phyloP scores from a whole-genome alignment of 2,797 vertebrate species.

The Epinephelus coioides region DNA sequence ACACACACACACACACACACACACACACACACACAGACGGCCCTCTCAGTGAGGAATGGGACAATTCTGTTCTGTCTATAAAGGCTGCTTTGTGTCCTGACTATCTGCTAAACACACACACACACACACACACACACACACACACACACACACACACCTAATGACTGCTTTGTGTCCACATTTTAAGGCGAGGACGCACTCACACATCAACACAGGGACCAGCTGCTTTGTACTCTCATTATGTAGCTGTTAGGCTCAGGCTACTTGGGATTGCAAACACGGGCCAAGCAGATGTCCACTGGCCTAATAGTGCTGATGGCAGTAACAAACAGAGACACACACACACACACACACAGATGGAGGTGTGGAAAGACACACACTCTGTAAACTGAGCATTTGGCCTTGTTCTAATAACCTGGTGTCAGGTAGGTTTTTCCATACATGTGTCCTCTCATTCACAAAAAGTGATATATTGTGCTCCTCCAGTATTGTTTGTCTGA shows the following conservation, averaged over 20 bases:
- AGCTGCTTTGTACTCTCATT: conserved; percentile 83
- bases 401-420: conserved; percentile 1
- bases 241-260: conserved; percentile 72
- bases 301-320: conserved; percentile 68
- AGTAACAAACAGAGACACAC: not conserved
- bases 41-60: conserved; percentile 58
- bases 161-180: conserved; percentile 68
- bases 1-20: conserved; percentile 33
- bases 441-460: not conserved
- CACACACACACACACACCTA: conserved; percentile 49
- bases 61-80: conserved; percentile 71
- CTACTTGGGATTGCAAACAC: conserved; percentile 84
- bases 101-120: conserved; percentile 60
- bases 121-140: conserved; percentile 47
- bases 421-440: conserved; percentile 16
- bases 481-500: conserved; percentile 10
- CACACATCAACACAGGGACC: conserved; percentile 58
- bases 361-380: conserved; percentile 14
- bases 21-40: conserved; percentile 16
- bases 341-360: not conserved
- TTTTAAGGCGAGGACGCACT: conserved; percentile 51
- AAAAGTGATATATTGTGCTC: not conserved
- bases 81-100: conserved; percentile 72
- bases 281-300: conserved; percentile 77
- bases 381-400: conserved; percentile 26